Evolutionary conservation across 2,888 invertebrate genomes (phyloP).

Genomic region (Incurvaria masculella): DNA sequence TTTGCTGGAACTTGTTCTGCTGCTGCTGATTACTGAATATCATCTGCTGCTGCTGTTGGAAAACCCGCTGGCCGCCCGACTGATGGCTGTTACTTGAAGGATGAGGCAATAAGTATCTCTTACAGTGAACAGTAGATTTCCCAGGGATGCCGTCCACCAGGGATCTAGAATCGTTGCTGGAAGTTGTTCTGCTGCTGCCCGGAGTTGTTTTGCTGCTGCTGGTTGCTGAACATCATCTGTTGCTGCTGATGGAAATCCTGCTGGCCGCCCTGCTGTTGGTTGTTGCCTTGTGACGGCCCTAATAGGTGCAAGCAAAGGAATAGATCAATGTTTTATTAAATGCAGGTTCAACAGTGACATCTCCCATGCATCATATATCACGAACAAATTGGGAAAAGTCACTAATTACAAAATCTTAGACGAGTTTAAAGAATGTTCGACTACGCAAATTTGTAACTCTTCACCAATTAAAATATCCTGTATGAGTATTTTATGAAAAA

Average conservation of each 20-base stretch:
- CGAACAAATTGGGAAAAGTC: too few relatives aligned
- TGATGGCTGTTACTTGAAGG: background rate
- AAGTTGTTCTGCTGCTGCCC: slow-evolving; percentile 66
- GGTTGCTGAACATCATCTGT: slow-evolving; percentile 69
- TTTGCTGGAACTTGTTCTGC: slow-evolving; percentile 65
- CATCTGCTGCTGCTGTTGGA: slow-evolving; percentile 66
- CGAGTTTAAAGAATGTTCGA: too few relatives aligned
- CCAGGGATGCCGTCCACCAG: too few relatives aligned
- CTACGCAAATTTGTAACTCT: too few relatives aligned
- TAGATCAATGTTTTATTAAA: too few relatives aligned
- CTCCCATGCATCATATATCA: too few relatives aligned
- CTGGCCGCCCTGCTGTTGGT: slow-evolving; percentile 29
- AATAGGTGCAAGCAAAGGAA: slow-evolving; percentile 6
- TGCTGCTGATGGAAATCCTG: slow-evolving; percentile 61
- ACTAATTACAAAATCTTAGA: too few relatives aligned
- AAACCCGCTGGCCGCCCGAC: slow-evolving; percentile 40
- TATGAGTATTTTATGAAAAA: too few relatives aligned
- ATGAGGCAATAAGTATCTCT: too few relatives aligned
- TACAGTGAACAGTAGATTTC: too few relatives aligned
- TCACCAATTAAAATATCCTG: too few relatives aligned
- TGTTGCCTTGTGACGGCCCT: slow-evolving; percentile 50
- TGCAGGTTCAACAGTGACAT: too few relatives aligned
- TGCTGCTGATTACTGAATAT: slow-evolving; percentile 64
- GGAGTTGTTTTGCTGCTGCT: slow-evolving; percentile 44
- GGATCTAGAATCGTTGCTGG: slow-evolving; percentile 66